Base-by-base conservation (phyloP, 2,888 invertebrate species). In the Volucella zonaria region DNA sequence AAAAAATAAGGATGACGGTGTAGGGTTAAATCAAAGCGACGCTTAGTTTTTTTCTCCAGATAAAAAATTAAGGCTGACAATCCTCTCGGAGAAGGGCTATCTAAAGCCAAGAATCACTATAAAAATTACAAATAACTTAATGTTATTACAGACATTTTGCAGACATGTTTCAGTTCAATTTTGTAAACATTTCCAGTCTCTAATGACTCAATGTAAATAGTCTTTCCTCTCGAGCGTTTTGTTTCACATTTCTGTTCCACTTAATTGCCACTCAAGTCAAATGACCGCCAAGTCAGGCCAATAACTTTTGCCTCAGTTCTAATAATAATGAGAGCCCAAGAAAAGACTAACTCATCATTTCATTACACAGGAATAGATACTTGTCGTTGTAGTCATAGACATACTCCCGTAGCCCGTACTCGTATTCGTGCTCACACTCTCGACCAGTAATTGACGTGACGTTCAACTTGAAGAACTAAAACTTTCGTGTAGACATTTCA, bases 401-500 rank as follows among this genome's bases (percentile, higher is more conserved):
- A 31, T 43, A 47, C 14, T 3, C 18, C n/a, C 45, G 47, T 40
- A 54, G n/a, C 31, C 11, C 14, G 14, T 45, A n/a, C 18, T 23
- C 18, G 18, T 23, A 14, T 8, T 3, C 18, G n/a, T 23, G 54
- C 38, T 18, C 62, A 56, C 31, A 31, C 23, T 45, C 43, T 11
- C 4, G 54, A 15, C 14, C 56, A 42, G 51, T 52, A 51, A 42
- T 12, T 45, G n/a, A n/a, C 42, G 40, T 42, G 61, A 10, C 45
- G n/a, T 62, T 14, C 15, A 62, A 40, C 64, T 64, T 38, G 43
- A 59, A 31, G 66, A 40, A 31, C 45, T 18, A 15, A 58, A 49
- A 66, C 43, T 62, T 75, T 23, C 49, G n/a, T 61, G 76, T 67
- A 66, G 54, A 62, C 68, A 62, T 54, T 62, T 70, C 49, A 70